A percentile compares a stretch with the other conserved stretches of the same genome.
phyloP scores from a whole-genome alignment of 2,113 vertebrate species.

The Natator depressus region DNA sequence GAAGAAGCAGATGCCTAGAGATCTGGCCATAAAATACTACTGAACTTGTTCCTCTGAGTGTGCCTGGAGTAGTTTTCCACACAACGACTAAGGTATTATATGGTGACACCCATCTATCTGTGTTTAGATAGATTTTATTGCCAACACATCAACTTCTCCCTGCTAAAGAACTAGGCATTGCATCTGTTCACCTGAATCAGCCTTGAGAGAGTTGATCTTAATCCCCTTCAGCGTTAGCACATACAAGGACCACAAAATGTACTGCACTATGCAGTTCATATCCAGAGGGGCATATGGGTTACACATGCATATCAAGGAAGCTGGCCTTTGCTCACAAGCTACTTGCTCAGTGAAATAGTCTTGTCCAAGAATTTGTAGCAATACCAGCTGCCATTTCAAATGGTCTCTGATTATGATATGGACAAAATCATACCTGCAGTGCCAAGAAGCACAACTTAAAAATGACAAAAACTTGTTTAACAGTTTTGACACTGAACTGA shows the following conservation, averaged over 20 bases:
- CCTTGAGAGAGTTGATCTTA: neutral
- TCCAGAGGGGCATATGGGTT: neutral
- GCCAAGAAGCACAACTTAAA: neutral
- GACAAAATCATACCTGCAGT: accelerated
- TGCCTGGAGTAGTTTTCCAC: neutral
- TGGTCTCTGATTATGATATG: accelerated
- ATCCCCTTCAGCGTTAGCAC: neutral
- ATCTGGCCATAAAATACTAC: neutral
- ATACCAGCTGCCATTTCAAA: neutral
- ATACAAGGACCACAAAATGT: neutral
- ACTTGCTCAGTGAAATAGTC: neutral
- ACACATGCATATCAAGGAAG: accelerated
- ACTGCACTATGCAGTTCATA: neutral
- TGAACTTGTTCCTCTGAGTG: neutral
- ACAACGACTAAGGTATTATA: neutral
- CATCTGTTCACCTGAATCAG: neutral
- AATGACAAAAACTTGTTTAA: neutral
- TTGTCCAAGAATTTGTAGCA: neutral
- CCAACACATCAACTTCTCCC: neutral
- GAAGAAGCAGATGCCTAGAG: neutral
- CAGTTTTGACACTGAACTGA: neutral
- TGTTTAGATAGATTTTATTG: neutral
- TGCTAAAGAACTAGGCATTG: neutral
- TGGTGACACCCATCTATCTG: neutral
- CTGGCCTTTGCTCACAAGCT: neutral